Base-by-base conservation (phyloP, 2,113 vertebrate species). In the Cheirogaleus medius region DNA sequence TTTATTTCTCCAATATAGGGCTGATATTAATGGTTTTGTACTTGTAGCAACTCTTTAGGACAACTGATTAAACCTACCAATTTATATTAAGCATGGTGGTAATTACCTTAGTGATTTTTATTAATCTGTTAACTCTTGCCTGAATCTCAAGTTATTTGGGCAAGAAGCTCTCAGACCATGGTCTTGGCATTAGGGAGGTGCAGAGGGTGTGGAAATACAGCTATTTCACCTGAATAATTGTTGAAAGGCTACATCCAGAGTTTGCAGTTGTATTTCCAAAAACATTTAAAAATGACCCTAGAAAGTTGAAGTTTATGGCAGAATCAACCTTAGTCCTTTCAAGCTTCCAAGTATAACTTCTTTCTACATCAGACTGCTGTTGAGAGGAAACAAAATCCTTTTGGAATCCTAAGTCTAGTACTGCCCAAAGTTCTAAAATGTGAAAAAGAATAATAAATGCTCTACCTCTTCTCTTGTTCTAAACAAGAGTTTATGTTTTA, bases 401-500 rank as follows among this genome's bases (percentile, higher is more conserved):
- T 6, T 49, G 6, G n/a, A 87, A 3, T 69, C 32, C 49, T 64
- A 47, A 76, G 3, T 64, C 23, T 32, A 87, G 27, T 39, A 56
- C 29, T 47, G 71, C 18, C 21, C 4, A 18, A 77, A 37, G 34
- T 80, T 87, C 76, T 87, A 92, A 91, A 93, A 58, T 29, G 12
- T 80, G 32, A 39, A 81, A 76, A 94, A 10, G 14, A 83, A 15
- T 64, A 80, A 81, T 21, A 64, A 84, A 64, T 32, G 20, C 11
- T 85, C 66, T 58, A 21, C 52, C 3, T 95, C 39, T 47, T 63
- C 23, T 74, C 66, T 71, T 44, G 12, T 44, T 76, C 14, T 69
- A 78, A 90, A 69, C 1, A 68, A 63, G 18, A 95, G 20, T 95
- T 95, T 83, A 77, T n/a, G 80, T 85, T 94, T 93, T 49, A 91